phyloP scores from a whole-genome alignment of 1,140 invertebrate species.

The Bombus consobrinus region DNA sequence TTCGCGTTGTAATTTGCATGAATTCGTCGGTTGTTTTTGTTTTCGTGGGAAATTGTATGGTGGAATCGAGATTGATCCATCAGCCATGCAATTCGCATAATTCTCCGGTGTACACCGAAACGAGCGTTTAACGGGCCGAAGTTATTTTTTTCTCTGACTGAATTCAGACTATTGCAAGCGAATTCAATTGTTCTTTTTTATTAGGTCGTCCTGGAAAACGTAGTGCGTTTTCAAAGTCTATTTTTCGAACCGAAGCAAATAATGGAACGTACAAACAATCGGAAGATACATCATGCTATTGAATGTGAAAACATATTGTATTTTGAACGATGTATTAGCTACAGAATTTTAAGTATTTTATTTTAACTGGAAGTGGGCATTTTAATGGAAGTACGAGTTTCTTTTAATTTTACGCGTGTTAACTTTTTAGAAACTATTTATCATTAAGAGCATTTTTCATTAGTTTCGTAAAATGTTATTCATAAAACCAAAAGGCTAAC shows the following conservation, averaged over 20 bases:
- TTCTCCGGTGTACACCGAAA: not conserved
- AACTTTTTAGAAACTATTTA: too few species aligned
- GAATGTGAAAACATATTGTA: not conserved
- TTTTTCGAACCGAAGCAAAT: not conserved
- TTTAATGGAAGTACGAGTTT: not conserved
- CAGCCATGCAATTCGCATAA: not conserved
- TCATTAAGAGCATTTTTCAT: too few species aligned
- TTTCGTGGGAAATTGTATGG: not conserved
- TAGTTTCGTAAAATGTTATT: too few species aligned
- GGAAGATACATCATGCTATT: not conserved
- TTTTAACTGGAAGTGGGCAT: not conserved
- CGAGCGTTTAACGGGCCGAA: not conserved
- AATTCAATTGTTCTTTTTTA: not conserved
- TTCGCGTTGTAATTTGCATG: conserved; percentile 5
- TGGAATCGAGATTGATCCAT: not conserved
- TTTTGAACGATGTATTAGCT: not conserved
- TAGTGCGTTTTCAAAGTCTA: not conserved
- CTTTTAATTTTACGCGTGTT: too few species aligned
- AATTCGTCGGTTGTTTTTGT: not conserved
- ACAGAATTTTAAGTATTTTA: not conserved
- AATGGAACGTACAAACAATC: not conserved
- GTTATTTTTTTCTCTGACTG: not conserved
- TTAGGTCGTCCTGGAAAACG: not conserved
- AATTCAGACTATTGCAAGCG: not conserved
- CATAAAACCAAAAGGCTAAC: too few species aligned